phyloP scores from a whole-genome alignment of 2,113 vertebrate genomes.

The Lutjanus erythropterus region DNA sequence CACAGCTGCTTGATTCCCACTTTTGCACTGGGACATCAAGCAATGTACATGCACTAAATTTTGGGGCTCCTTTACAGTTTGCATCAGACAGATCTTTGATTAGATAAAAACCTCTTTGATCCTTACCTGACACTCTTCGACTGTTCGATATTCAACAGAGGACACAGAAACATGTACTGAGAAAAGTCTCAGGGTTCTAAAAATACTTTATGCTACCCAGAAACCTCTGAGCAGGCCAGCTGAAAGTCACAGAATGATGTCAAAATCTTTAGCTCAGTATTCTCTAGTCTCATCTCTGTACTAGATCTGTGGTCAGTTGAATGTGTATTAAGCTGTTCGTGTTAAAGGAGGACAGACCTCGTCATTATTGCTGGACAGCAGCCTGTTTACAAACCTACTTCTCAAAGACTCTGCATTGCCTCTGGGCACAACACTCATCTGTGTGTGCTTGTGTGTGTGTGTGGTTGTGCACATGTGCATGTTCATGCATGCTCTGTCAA shows the following conservation, averaged over 20 bases:
- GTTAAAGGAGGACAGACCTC: constrained; percentile 3
- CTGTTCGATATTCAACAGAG: background rate
- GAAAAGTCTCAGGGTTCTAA: background rate
- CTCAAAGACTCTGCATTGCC: constrained; percentile 5
- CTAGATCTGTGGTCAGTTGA: background rate
- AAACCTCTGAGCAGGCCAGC: background rate
- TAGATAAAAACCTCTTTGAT: background rate
- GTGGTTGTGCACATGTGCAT: constrained; percentile 35
- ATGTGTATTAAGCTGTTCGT: background rate
- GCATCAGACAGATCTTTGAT: background rate
- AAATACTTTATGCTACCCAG: background rate
- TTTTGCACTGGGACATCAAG: background rate
- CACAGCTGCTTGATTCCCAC: background rate
- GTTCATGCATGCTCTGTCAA: constrained; percentile 58
- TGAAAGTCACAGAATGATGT: constrained; percentile 2
- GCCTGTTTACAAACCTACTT: constrained; percentile 31
- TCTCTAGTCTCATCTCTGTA: background rate
- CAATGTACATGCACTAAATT: background rate
- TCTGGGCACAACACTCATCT: constrained; percentile 6
- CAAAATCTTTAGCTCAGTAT: background rate
- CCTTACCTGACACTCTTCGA: background rate
- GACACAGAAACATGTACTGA: background rate
- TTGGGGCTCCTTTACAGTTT: background rate
- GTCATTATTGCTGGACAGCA: constrained; percentile 9
- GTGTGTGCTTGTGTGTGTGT: constrained; percentile 13